Base-by-base conservation (phyloP, 64 coral and sea anemone genomes). In the Stichodactyla helianthus region DNA sequence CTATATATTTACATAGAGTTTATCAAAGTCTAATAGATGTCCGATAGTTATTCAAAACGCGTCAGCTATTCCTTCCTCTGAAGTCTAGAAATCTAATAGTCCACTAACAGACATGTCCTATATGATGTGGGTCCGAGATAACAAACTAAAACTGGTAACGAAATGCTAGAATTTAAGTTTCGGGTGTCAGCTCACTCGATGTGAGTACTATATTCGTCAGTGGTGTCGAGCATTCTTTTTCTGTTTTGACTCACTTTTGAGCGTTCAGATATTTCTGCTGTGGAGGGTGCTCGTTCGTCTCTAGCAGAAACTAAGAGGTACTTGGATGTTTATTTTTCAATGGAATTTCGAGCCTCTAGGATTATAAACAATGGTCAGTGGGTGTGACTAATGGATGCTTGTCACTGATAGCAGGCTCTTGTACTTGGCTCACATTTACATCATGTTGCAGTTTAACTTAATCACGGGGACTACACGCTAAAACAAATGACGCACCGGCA, bases 1-100 rank as follows among this genome's bases (percentile, higher is more conserved):
- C 6, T 1, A 19, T 65, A 9, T 13, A 65, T 22, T 44, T 65
- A 65, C 22, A 22, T 22, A 65, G 19, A 65, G 18, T 6, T 20
- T 65, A n/a, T 65, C 62, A 65, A 65, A 5, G 18, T 65, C 19
- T 27, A 10, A 31, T 26, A 6, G 25, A 74, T 26, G 68, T 2
- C 68, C 12, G 4, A 31, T 74, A 27, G 19, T 31, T 25, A 74
- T 74, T 74, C 68, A 35, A 74, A 74, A 31, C 68, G 11, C 9
- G n/a, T 74, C 11, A 74, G 12, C 5, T 31, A 74, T 74, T 28
- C 68, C 25, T 13, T 26, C 20, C 68, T 74, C 68, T 74, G 68
- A 27, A 74, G 68, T 31, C 68, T 74, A 23, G 68, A 74, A 74
- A 74, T 74, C 68, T 74, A 74, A 74, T 74, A 74, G 68, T 74